These are phyloP conservation scores for Mechanitis mazaeus DNA, from an alignment of 2,888 invertebrate species.

Conservation along the genomic window DNA sequence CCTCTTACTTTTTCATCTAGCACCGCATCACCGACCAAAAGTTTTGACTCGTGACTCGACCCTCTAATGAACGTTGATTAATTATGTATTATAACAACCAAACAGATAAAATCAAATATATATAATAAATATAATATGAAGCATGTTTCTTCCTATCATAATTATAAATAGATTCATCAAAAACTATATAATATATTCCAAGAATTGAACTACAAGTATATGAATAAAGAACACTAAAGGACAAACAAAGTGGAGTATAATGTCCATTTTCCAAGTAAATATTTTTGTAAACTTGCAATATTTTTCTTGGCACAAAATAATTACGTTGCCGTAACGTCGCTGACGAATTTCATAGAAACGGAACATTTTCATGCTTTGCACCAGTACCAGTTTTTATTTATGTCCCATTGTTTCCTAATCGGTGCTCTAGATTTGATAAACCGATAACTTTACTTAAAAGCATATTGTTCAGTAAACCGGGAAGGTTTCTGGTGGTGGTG, in stretches of 20 bases:
- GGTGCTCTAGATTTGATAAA: slow-evolving; percentile 60
- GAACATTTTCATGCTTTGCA: slow-evolving; percentile 61
- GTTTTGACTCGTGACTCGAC: slow-evolving; percentile 40
- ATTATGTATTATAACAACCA: slow-evolving; percentile 30
- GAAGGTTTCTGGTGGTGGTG: slow-evolving; percentile 44
- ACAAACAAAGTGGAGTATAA: background rate
- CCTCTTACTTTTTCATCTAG: slow-evolving; percentile 70
- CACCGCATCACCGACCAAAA: slow-evolving; percentile 48
- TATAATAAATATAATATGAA: background rate
- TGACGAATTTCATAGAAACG: slow-evolving; percentile 41
- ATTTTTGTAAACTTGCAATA: background rate
- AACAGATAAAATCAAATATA: background rate
- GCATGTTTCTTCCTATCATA: too few species aligned
- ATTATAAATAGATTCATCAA: too few species aligned
- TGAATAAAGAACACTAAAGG: too few species aligned
- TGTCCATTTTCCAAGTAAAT: background rate
- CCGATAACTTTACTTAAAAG: slow-evolving; percentile 68
- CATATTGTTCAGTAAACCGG: slow-evolving; percentile 56
- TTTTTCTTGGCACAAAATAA: slow-evolving; percentile 12
- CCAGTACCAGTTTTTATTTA: slow-evolving; percentile 62
- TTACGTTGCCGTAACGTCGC: slow-evolving; percentile 13
- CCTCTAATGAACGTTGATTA: slow-evolving; percentile 36
- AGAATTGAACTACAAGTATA: too few species aligned
- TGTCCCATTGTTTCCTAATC: slow-evolving; percentile 72
- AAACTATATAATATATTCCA: too few species aligned